Conservation (phyloP, 2,797 vertebrate species). For the Galago senegalensis region DNA sequence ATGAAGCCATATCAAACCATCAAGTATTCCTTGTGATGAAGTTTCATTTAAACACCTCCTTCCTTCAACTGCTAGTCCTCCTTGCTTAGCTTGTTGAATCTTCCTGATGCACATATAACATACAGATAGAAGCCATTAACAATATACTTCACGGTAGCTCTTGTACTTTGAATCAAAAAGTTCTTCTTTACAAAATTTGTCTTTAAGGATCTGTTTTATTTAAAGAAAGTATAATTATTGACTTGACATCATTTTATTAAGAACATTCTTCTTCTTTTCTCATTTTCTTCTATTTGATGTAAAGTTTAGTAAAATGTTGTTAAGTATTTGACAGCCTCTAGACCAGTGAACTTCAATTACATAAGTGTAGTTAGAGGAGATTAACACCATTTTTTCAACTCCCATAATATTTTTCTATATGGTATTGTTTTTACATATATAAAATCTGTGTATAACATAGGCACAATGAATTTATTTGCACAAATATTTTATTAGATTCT, state of each 20-base stretch:
- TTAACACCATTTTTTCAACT: constrained; percentile 40
- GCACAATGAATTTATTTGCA: background rate
- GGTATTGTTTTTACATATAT: background rate
- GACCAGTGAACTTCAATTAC: constrained; percentile 9
- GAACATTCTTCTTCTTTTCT: constrained; percentile 41
- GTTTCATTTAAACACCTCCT: constrained; percentile 10
- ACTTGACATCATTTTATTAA: constrained; percentile 57
- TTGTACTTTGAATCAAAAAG: constrained; percentile 34
- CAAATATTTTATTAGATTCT: background rate
- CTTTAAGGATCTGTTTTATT: constrained; percentile 28
- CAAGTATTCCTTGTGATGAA: constrained; percentile 54
- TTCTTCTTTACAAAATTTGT: constrained; percentile 12
- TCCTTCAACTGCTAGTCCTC: constrained; percentile 39
- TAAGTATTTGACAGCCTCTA: constrained; percentile 54
- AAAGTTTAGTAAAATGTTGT: constrained; percentile 70
- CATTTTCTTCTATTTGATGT: constrained; percentile 21
- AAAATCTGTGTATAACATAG: background rate
- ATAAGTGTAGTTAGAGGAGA: background rate
- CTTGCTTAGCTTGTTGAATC: background rate
- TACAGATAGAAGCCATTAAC: constrained; percentile 6
- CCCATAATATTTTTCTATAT: background rate
- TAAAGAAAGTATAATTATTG: constrained; percentile 17
- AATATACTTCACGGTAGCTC: constrained; percentile 48
- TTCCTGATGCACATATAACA: constrained; percentile 33
- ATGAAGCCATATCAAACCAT: background rate